Percentiles rank a stretch among this genome's conserved stretches.
phyloP scores from a whole-genome alignment of 2,888 invertebrate genomes.

The Diogma glabrata region DNA sequence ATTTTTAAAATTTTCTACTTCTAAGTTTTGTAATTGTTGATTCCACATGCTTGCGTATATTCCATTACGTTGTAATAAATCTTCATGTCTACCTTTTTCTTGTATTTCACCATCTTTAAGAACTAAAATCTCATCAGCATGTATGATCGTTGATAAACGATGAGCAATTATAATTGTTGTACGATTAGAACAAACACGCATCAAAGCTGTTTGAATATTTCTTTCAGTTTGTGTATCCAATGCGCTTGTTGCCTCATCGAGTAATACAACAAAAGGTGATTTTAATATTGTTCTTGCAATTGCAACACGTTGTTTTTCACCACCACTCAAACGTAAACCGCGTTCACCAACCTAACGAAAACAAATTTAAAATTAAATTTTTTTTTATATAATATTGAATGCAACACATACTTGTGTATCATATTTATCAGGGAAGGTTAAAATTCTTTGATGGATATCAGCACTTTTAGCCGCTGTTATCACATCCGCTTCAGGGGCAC shows the following conservation, averaged over 20 bases:
- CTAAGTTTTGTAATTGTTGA: slow-evolving; percentile 52
- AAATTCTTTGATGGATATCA: slow-evolving; percentile 86
- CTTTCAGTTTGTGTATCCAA: slow-evolving; percentile 92
- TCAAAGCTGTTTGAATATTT: slow-evolving; percentile 81
- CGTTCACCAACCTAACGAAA: slow-evolving; percentile 93
- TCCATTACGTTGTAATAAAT: slow-evolving; percentile 56
- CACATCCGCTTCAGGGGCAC: slow-evolving; percentile 68
- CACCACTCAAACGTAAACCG: slow-evolving; percentile 88
- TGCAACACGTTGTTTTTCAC: slow-evolving; percentile 95
- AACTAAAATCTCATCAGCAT: slow-evolving; percentile 90
- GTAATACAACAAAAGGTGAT: slow-evolving; percentile 74
- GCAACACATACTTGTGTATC: slow-evolving; percentile 56
- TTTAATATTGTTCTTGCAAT: slow-evolving; percentile 93
- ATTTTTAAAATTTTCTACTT: slow-evolving; percentile 20
- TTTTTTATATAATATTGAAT: too few relatives aligned
- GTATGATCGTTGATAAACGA: slow-evolving; percentile 84
- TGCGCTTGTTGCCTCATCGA: slow-evolving; percentile 94
- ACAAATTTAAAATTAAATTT: too few relatives aligned
- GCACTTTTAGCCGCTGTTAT: slow-evolving; percentile 83
- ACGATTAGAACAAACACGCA: slow-evolving; percentile 73
- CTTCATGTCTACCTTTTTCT: slow-evolving; percentile 69
- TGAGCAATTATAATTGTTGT: slow-evolving; percentile 94
- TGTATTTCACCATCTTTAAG: slow-evolving; percentile 82
- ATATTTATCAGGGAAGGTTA: slow-evolving; percentile 82
- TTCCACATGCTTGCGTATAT: slow-evolving; percentile 89